Conservation (phyloP, 2,797 vertebrate genomes). For the Chaetodon trifasciatus region DNA sequence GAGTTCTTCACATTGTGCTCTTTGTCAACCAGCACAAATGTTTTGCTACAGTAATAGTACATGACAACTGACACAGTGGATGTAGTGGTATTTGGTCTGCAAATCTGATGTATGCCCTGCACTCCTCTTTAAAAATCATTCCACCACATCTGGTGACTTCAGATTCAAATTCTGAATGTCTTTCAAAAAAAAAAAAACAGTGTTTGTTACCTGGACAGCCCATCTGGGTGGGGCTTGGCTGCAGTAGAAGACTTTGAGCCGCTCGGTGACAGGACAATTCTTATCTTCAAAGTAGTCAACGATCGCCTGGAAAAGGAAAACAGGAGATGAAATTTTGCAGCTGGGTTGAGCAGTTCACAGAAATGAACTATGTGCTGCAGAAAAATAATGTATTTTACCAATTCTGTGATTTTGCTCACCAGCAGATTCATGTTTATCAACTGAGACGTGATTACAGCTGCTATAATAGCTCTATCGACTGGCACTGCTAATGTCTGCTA, state of each 20-base stretch:
- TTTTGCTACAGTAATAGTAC: too few relatives aligned
- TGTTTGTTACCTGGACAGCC: constrained; percentile 89
- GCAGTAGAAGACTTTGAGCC: constrained; percentile 95
- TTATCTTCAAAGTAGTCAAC: constrained; percentile 92
- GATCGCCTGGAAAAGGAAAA: constrained; percentile 79
- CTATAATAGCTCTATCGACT: neutral
- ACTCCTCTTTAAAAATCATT: neutral
- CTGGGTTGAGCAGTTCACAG: neutral
- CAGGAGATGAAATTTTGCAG: neutral
- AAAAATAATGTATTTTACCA: neutral
- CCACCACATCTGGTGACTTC: neutral
- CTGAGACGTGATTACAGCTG: neutral
- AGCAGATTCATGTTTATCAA: neutral
- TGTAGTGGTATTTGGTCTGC: neutral
- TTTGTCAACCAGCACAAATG: too few relatives aligned
- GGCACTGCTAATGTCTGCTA: neutral
- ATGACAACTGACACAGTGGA: too few relatives aligned
- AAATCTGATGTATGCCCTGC: neutral
- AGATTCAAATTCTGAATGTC: neutral
- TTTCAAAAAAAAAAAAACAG: neutral
- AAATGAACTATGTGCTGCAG: neutral
- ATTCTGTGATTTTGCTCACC: neutral
- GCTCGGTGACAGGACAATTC: constrained; percentile 86
- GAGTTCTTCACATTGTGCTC: too few relatives aligned
- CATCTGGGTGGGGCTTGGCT: constrained; percentile 91